These are phyloP conservation scores for Diachasma alloeum DNA, from an alignment of 1,140 invertebrate genomes.

Conservation along the genomic window DNA sequence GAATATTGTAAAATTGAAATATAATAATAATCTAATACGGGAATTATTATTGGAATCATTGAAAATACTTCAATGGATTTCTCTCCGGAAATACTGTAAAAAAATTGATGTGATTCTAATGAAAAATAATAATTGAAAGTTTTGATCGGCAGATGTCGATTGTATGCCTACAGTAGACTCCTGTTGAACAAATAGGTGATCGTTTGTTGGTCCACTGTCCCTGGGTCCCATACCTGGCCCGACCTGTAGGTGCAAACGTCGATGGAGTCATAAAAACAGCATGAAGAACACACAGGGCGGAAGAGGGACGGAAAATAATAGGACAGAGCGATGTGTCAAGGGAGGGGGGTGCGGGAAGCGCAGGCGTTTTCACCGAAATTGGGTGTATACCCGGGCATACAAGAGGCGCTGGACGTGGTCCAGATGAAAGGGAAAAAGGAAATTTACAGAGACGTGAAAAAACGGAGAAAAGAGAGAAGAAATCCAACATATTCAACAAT, in stretches of 20 bases:
- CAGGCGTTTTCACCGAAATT: neutral
- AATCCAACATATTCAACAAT: conserved; percentile 21
- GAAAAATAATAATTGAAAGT: conserved; percentile 13
- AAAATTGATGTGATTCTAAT: neutral
- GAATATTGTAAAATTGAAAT: too few species aligned
- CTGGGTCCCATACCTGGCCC: conserved; percentile 17
- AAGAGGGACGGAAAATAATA: neutral
- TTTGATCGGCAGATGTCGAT: conserved; percentile 13
- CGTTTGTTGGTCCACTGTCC: conserved; percentile 45
- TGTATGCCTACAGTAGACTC: conserved; percentile 22
- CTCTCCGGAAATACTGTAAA: neutral
- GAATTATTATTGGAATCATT: too few species aligned
- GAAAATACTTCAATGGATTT: neutral
- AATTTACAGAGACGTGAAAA: conserved; percentile 17
- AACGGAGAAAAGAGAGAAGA: conserved; percentile 20
- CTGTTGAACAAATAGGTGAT: conserved; percentile 46
- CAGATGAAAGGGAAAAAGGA: conserved; percentile 1
- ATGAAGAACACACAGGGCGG: neutral
- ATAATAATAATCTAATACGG: too few species aligned
- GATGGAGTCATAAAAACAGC: conserved; percentile 13
- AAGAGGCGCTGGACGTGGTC: neutral
- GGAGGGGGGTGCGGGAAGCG: neutral
- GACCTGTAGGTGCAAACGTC: neutral
- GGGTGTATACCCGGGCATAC: neutral
- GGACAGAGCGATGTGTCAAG: neutral